Percentiles rank a stretch among this genome's conserved stretches.
Conservation (phyloP, 2,888 invertebrate species). For the Eugnorisma glareosa region DNA sequence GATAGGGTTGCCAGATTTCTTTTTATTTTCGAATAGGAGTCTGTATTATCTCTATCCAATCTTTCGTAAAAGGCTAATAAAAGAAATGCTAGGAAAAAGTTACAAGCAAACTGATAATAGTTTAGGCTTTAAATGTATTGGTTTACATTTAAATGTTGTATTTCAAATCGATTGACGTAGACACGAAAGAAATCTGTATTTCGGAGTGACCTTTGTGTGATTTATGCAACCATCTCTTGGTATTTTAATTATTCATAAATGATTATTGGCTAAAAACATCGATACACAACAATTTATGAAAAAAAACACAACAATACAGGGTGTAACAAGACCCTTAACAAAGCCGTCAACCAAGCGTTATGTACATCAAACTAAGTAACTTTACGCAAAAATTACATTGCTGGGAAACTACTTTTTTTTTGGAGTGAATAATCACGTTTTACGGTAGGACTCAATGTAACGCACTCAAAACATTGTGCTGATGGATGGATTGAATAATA, state of each 20-base stretch:
- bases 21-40: conserved; percentile 34
- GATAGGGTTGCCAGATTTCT: conserved; percentile 51
- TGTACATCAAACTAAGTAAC: too few species aligned
- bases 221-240: neutral
- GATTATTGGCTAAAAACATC: neutral
- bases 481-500: too few species aligned
- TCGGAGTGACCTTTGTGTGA: neutral
- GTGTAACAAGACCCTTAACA: too few species aligned
- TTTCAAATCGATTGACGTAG: neutral
- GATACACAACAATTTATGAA: too few species aligned
- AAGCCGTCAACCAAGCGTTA: too few species aligned
- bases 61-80: conserved; percentile 37
- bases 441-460: too few species aligned
- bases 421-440: too few species aligned
- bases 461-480: too few species aligned
- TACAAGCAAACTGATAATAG: neutral
- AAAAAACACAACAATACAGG: too few species aligned
- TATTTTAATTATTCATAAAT: neutral
- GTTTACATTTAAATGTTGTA: conserved; percentile 5
- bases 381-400: too few species aligned
- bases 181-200: neutral
- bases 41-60: conserved; percentile 26
- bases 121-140: conserved; percentile 2
- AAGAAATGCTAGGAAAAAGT: conserved; percentile 28
- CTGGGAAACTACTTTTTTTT: too few species aligned